Evolutionary conservation across 2,888 invertebrate genomes (phyloP), one percentile per base, ranked within the genome.

Genomic region (Phyllotreta cruciferae): DNA sequence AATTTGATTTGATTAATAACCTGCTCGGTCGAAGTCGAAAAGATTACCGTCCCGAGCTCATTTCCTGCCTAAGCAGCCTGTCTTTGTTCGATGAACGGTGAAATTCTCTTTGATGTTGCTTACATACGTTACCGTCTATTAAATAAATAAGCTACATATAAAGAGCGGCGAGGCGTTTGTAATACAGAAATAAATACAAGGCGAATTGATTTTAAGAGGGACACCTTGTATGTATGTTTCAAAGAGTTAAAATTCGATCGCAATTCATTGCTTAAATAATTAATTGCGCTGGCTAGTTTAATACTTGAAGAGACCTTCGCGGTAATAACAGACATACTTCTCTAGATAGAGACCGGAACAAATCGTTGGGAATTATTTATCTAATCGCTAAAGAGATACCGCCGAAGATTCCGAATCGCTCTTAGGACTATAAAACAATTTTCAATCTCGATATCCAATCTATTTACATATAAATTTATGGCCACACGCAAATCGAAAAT

Each of bases 11-110:
- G 65, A 65, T 65, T 65, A 58, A 65, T 65, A 58, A 65, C 65
- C 64, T 58, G 24, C 58, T 50, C 54, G 35, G 50, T 47, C 11
- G 54, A 58, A 57, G 57, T 45, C 54, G 53, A 56, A 62, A 53
- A 65, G 56, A 42, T 42, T 61, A 53, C 49, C 14, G 55, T 24
- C 58, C 62, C 62, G 45, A 65, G 54, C 65, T 65, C 62, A 65
- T 65, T 65, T 65, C 65, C 65, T 65, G 65, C 62, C 62, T 65
- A 65, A 65, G 61, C 65, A 65, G 65, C 58, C 62, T 58, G 62
- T 62, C 62, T 65, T 65, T 65, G 62, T 65, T 58, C 55, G 56
- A 52, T 54, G 49, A 55, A 65, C 62, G 65, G 52, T 64, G 60
- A 60, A 56, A 60, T 56, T 52, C 56, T 45, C 56, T 64, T 64